These are phyloP conservation scores for Morus bassanus DNA, from an alignment of 2,797 vertebrate genomes.

Conservation along the genomic window DNA sequence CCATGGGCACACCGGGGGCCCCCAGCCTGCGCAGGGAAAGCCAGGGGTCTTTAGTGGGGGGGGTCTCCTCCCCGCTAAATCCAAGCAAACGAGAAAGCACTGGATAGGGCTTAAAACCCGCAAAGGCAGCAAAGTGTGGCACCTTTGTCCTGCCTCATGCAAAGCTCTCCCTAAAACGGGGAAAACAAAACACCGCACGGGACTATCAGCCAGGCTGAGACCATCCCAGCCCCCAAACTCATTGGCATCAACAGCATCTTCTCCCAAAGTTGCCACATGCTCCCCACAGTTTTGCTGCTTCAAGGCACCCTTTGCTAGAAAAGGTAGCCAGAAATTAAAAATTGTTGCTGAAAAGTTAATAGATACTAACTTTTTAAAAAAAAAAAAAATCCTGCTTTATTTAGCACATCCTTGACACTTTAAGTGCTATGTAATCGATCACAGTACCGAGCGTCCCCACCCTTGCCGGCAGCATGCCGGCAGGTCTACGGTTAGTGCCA, in stretches of 20 bases:
- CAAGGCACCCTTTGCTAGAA: background rate
- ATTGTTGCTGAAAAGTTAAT: accelerated
- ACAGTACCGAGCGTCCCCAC: accelerated
- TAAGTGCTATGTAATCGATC: background rate
- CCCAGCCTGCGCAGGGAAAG: accelerated
- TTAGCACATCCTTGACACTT: background rate
- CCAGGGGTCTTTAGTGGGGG: background rate
- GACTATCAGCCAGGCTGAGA: background rate
- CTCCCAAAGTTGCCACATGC: background rate
- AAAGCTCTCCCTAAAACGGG: background rate
- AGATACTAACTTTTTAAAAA: background rate
- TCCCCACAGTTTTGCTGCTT: background rate
- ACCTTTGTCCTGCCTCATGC: accelerated
- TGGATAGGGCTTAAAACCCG: background rate
- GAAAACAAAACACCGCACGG: accelerated
- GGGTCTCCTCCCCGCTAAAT: background rate
- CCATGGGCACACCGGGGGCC: background rate
- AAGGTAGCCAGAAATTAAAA: background rate
- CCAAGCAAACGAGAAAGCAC: background rate
- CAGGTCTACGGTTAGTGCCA: accelerated
- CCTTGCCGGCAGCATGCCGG: accelerated
- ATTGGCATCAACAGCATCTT: background rate
- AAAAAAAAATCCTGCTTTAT: background rate
- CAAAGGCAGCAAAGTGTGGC: background rate
- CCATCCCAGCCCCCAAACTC: background rate